Evolutionary conservation across 2,797 vertebrate species (phyloP).

Genomic region (Zalophus californianus): DNA sequence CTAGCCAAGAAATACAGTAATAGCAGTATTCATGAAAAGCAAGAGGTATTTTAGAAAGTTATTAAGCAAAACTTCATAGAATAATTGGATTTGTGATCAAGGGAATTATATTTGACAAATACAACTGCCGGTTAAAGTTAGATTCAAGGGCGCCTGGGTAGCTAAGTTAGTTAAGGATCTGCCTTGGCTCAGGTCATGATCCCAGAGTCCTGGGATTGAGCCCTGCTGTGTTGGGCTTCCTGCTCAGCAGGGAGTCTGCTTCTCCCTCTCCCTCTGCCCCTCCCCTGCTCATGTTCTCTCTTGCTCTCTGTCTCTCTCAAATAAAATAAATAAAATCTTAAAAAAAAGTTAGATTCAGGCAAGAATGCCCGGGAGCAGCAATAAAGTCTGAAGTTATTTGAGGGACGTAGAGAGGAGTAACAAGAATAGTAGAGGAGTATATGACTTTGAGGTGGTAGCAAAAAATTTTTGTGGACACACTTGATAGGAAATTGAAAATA

Average conservation of each 20-base stretch:
- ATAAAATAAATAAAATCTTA: neutral
- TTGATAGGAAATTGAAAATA: neutral
- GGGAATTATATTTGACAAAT: neutral
- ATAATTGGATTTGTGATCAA: neutral
- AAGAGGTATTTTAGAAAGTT: conserved; percentile 18
- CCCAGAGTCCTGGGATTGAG: neutral
- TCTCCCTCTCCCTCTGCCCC: neutral
- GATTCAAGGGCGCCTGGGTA: neutral
- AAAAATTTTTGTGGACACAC: neutral
- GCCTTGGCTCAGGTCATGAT: neutral
- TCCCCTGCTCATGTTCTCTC: neutral
- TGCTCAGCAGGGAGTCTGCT: neutral
- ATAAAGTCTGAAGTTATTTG: neutral
- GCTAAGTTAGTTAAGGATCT: neutral
- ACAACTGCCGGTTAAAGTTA: neutral
- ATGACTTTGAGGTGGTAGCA: neutral
- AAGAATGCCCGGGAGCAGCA: neutral
- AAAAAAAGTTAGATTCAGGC: neutral
- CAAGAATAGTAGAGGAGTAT: neutral
- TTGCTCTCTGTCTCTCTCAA: neutral
- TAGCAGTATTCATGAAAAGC: neutral
- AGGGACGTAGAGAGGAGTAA: neutral
- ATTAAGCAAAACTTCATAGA: conserved; percentile 30
- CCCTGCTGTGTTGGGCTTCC: neutral
- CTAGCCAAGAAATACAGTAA: neutral